Percentiles rank a stretch among this genome's conserved stretches.
phyloP scores from a whole-genome alignment of 2,797 vertebrate genomes.

The Clangula hyemalis region DNA sequence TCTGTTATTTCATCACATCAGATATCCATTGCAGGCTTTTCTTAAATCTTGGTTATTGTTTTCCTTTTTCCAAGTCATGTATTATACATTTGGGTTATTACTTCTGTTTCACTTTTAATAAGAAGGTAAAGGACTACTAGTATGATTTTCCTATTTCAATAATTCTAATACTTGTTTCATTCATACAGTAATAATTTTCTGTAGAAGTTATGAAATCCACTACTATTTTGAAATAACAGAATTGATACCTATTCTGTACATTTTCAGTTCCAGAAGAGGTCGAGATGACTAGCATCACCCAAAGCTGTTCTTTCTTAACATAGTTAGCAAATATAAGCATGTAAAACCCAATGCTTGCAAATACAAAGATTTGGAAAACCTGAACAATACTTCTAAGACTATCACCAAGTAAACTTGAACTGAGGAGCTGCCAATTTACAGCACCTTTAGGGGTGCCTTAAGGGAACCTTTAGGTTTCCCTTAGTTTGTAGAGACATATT shows the following conservation, averaged over 20 bases:
- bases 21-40: background rate
- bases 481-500: background rate
- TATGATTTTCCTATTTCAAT: constrained; percentile 23
- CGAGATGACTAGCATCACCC: background rate
- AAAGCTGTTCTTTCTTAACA: background rate
- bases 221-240: background rate
- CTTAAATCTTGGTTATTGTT: constrained; percentile 3
- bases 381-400: background rate
- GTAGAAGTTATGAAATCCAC: background rate
- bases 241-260: background rate
- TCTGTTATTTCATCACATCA: background rate
- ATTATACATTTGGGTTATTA: background rate
- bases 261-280: background rate
- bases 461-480: too few species aligned
- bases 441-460: too few species aligned
- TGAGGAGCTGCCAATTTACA: background rate
- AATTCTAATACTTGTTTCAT: background rate
- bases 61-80: background rate
- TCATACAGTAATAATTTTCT: background rate
- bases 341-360: background rate
- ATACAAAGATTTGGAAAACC: background rate
- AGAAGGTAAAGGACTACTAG: background rate
- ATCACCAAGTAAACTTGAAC: background rate
- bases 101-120: constrained; percentile 8
- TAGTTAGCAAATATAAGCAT: background rate